Conservation (phyloP, 2,888 invertebrate genomes). For the Cheilosia variabilis region DNA sequence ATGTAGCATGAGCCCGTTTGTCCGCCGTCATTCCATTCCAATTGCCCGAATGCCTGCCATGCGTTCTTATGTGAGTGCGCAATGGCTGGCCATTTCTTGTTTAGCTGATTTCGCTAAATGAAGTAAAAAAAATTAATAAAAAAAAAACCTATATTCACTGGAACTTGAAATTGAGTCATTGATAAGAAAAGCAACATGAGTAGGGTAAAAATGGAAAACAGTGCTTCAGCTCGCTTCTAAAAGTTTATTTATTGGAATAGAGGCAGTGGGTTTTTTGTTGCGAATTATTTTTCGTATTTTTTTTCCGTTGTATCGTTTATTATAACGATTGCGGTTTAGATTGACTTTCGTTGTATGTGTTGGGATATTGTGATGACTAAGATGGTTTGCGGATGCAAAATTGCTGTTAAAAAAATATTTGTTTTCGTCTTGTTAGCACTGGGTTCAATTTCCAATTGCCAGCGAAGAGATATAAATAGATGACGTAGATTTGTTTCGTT, state of each 20-base stretch:
- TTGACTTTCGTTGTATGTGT: conserved; percentile 8
- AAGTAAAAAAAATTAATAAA: conserved; percentile 37
- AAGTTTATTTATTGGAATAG: conserved; percentile 20
- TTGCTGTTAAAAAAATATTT: conserved; percentile 17
- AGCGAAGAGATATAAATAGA: neutral
- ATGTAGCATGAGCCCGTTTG: conserved; percentile 2
- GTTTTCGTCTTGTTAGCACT: neutral
- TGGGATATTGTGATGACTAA: conserved; percentile 34
- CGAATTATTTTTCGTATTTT: neutral
- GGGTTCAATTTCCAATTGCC: conserved; percentile 15
- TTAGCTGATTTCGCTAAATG: conserved; percentile 54
- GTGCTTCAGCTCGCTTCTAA: neutral
- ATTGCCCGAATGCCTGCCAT: conserved; percentile 11
- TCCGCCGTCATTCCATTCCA: neutral
- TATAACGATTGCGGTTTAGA: conserved; percentile 30
- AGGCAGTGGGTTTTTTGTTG: conserved; percentile 4
- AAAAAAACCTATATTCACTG: conserved; percentile 14
- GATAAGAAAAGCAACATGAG: conserved; percentile 52
- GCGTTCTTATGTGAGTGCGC: conserved; percentile 35
- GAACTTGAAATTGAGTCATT: conserved; percentile 64
- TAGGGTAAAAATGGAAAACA: conserved; percentile 22
- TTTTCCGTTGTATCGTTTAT: neutral
- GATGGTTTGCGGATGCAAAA: conserved; percentile 40
- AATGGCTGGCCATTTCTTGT: conserved; percentile 46
- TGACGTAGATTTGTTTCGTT: neutral